Conservation (phyloP, 2,888 invertebrate species). For the Drosophila subsilvestris region DNA sequence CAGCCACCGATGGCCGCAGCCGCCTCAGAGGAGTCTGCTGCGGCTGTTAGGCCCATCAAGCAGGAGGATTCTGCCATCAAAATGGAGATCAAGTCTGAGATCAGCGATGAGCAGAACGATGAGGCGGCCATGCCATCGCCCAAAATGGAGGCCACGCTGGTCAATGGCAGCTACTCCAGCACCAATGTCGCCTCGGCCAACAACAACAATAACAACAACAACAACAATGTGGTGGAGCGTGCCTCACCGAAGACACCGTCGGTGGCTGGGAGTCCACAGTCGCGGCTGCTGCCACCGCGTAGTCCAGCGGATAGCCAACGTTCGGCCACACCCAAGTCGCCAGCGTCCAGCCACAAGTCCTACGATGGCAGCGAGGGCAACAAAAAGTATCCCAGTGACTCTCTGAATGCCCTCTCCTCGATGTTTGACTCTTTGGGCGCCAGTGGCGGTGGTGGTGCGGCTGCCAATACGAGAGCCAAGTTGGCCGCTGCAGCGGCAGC, state of each 20-base stretch:
- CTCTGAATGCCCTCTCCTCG: slow-evolving; percentile 93
- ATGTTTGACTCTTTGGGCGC: slow-evolving; percentile 93
- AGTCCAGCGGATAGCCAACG: slow-evolving; percentile 91
- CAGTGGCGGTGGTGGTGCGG: slow-evolving; percentile 52
- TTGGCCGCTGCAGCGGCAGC: slow-evolving; percentile 84
- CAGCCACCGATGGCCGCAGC: background rate
- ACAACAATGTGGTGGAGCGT: slow-evolving; percentile 68
- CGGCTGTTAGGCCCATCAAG: slow-evolving; percentile 41
- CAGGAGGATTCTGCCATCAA: slow-evolving; percentile 64
- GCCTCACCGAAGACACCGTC: slow-evolving; percentile 70
- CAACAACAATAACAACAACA: slow-evolving; percentile 64
- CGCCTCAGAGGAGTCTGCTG: slow-evolving; percentile 23
- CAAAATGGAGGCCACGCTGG: slow-evolving; percentile 66
- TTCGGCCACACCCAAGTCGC: slow-evolving; percentile 91
- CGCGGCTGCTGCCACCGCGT: slow-evolving; percentile 82
- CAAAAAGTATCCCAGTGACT: slow-evolving; percentile 86
- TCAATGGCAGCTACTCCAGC: slow-evolving; percentile 69
- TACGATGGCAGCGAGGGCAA: slow-evolving; percentile 82
- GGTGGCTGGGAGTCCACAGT: slow-evolving; percentile 75
- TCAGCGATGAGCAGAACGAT: slow-evolving; percentile 60
- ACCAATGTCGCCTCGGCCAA: slow-evolving; percentile 2
- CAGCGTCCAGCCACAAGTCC: slow-evolving; percentile 85
- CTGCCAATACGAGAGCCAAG: slow-evolving; percentile 72
- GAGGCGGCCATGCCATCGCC: slow-evolving; percentile 25
- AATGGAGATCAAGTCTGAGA: slow-evolving; percentile 80